phyloP scores from a whole-genome alignment of 2,113 vertebrate species.

The Psittacara wagleri region DNA sequence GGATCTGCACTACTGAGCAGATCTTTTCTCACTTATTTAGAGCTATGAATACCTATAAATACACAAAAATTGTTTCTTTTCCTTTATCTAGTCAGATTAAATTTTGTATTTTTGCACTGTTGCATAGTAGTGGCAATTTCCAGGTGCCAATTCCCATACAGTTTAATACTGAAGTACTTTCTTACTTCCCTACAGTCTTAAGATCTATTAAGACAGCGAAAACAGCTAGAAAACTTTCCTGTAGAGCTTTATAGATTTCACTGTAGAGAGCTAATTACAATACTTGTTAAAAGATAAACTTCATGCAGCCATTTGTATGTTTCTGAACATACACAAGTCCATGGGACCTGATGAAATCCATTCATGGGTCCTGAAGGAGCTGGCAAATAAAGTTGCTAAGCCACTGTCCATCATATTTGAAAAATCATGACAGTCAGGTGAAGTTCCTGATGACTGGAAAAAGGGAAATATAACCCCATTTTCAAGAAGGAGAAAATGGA shows the following conservation, averaged over 20 bases:
- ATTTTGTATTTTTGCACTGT: neutral
- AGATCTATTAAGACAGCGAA: neutral
- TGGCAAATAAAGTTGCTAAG: no score
- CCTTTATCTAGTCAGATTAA: neutral
- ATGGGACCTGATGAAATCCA: no score
- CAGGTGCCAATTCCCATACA: accelerated
- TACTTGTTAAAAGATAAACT: neutral
- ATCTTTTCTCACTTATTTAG: neutral
- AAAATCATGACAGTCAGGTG: no score
- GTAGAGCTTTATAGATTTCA: neutral
- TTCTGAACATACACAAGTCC: neutral
- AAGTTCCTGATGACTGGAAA: no score
- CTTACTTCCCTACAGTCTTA: neutral
- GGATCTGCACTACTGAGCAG: neutral
- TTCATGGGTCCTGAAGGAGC: no score
- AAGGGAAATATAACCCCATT: no score
- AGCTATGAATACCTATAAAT: neutral
- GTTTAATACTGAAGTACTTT: neutral
- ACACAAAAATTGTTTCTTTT: neutral
- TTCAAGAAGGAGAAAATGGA: no score
- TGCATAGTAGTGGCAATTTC: neutral
- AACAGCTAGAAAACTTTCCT: neutral
- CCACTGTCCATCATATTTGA: no score
- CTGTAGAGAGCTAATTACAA: neutral
- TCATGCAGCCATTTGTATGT: neutral